These are phyloP conservation scores for Selene dorsalis DNA, from an alignment of 2,797 vertebrate genomes.

Conservation along the genomic window DNA sequence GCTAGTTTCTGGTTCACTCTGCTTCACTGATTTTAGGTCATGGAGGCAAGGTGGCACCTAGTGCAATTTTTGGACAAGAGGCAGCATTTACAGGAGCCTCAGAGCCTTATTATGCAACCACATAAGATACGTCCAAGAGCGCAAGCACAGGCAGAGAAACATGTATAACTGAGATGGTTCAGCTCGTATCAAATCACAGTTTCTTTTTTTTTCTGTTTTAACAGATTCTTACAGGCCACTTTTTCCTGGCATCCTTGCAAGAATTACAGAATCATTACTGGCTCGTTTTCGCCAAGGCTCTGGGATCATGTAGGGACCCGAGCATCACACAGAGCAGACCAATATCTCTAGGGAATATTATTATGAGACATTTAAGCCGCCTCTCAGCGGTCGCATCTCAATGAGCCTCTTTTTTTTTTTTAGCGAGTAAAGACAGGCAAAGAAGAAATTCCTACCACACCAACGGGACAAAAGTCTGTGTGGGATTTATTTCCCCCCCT, in stretches of 20 bases:
- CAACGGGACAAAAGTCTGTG: conserved; percentile 53
- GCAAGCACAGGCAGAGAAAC: neutral
- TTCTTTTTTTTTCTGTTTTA: conserved; percentile 13
- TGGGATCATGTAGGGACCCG: conserved; percentile 49
- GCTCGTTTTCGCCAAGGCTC: conserved; percentile 40
- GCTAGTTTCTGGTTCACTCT: conserved; percentile 48
- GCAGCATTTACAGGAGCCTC: conserved; percentile 15
- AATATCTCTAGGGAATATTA: conserved; percentile 70
- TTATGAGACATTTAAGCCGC: conserved; percentile 75
- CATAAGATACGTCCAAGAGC: neutral
- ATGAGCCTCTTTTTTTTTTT: conserved; percentile 28
- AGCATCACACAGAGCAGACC: conserved; percentile 55
- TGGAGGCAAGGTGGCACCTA: conserved; percentile 8
- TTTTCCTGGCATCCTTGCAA: conserved; percentile 18
- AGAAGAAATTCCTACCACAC: conserved; percentile 51
- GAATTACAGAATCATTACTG: conserved; percentile 47
- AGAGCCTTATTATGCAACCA: conserved; percentile 35
- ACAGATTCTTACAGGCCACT: conserved; percentile 1
- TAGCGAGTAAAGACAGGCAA: conserved; percentile 22
- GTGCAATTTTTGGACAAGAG: conserved; percentile 26
- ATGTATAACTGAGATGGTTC: neutral
- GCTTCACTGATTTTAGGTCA: conserved; percentile 47
- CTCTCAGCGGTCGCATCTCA: conserved; percentile 59
- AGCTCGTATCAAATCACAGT: conserved; percentile 3
- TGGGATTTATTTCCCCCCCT: conserved; percentile 22